Base-by-base conservation (phyloP, 2,797 vertebrate species). In the Oreonectes daqikongensis region DNA sequence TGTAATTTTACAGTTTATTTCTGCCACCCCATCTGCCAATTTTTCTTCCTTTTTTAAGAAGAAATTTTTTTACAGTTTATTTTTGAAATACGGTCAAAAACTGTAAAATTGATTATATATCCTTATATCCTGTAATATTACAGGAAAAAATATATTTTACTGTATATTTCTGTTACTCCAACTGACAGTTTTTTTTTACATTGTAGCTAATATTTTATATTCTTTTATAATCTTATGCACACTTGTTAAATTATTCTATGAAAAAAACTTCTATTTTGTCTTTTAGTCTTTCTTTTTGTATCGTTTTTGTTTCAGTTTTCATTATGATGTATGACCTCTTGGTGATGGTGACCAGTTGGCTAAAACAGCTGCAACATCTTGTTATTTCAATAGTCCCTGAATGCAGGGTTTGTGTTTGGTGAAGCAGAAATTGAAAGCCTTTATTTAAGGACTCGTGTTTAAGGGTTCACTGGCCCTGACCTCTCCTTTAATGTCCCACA, bases 401-500 rank as follows among this genome's bases (percentile, higher is more conserved):
- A 77, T 65, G 72, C 74, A 71, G 72, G 53, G 77, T 64, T 46
- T 69, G 66, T 74, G 74, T 84, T 84, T 81, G 79, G 42, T 72
- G 68, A 67, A 32, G 68, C 69, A 44, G 73, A 76, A 76, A 70
- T 69, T 67, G 69, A 84, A 71, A 67, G 71, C 66, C 69, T 84
- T 84, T 78, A 77, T 84, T 75, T 78, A 84, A 84, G 68, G 68
- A 40, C 71, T 82, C 32, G 60, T 78, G 72, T 75, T 78, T 66
- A 72, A 80, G 53, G 76, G 78, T 63, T 80, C 80, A 69, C 44
- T 65, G 78, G 77, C 82, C 82, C 84, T 85, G 84, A 85, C 80
- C 84, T 83, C 75, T 82, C 65, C 77, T 79, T 77, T 79, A 80
- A 82, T 75, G 78, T 84, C 75, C 78, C 68, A 72, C 75, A 72